Conservation (phyloP, 1,140 invertebrate species). For the Drosophila bocqueti region DNA sequence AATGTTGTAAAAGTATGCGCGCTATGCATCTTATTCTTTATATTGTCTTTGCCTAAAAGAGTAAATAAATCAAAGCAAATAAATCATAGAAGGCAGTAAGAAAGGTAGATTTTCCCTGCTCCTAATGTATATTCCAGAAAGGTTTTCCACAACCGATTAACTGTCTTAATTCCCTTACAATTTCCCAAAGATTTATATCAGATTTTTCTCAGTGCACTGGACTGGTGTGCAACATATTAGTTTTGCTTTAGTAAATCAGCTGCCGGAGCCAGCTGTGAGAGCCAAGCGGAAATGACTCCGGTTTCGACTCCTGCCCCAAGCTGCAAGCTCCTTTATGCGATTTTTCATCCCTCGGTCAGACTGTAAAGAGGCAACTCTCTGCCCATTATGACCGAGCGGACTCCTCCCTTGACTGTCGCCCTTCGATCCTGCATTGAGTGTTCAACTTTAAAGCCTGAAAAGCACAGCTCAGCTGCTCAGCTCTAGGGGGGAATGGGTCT, state of each 20-base stretch:
- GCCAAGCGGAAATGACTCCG: conserved; percentile 34
- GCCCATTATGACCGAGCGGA: background rate
- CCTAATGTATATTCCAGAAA: no score
- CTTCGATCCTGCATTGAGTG: background rate
- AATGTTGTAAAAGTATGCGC: background rate
- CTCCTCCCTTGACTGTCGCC: background rate
- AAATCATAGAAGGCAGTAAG: no score
- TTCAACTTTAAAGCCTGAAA: conserved; percentile 10
- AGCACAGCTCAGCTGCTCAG: background rate
- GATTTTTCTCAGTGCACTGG: conserved; percentile 6
- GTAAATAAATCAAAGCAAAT: background rate
- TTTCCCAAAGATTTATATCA: no score
- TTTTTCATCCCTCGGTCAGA: conserved; percentile 27
- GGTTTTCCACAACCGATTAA: no score
- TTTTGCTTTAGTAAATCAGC: conserved; percentile 64
- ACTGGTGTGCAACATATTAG: conserved; percentile 54
- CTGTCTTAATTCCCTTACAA: background rate
- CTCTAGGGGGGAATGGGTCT: background rate
- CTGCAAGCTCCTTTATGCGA: conserved; percentile 1
- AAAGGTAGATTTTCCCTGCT: no score
- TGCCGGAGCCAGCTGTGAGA: conserved; percentile 27
- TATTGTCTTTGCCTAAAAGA: background rate
- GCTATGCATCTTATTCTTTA: background rate
- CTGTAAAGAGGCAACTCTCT: conserved; percentile 3
- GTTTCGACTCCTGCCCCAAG: background rate